Percentiles rank a stretch among this genome's conserved stretches.
phyloP scores from a whole-genome alignment of 2,888 invertebrate genomes.

The Machimus rusticus region DNA sequence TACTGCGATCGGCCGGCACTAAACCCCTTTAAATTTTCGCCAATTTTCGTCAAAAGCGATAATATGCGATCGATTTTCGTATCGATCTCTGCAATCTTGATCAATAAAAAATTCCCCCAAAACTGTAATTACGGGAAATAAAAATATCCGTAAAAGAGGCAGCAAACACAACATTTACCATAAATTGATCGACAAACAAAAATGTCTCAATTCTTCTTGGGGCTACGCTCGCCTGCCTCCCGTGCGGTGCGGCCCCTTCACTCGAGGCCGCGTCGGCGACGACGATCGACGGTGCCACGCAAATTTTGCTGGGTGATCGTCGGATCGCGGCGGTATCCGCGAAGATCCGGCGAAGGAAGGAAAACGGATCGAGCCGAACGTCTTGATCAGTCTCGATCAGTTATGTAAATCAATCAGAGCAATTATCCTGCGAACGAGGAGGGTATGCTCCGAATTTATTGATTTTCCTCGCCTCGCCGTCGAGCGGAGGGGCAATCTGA shows the following conservation, averaged over 20 bases:
- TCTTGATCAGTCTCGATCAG: slow-evolving; percentile 62
- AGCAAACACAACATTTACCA: slow-evolving; percentile 30
- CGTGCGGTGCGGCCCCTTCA: background rate
- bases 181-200: slow-evolving; percentile 38
- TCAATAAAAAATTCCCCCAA: slow-evolving; percentile 25
- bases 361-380: slow-evolving; percentile 57
- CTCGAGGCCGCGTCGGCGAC: background rate
- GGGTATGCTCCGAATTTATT: slow-evolving; percentile 51
- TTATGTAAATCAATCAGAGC: slow-evolving; percentile 64
- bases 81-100: slow-evolving; percentile 16
- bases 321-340: background rate
- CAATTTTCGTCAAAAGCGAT: slow-evolving; percentile 32
- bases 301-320: background rate
- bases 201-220: slow-evolving; percentile 30
- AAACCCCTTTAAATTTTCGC: slow-evolving; percentile 21
- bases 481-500: background rate
- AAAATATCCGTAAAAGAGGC: slow-evolving; percentile 35
- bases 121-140: slow-evolving; percentile 38
- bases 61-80: slow-evolving; percentile 34
- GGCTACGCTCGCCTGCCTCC: background rate
- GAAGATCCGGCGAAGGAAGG: background rate
- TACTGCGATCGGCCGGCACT: background rate
- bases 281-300: background rate
- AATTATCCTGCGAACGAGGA: slow-evolving; percentile 59
- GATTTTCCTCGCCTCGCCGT: slow-evolving; percentile 11